These are phyloP conservation scores for Scytalopus superciliaris DNA, from an alignment of 2,113 vertebrate species.

Conservation along the genomic window DNA sequence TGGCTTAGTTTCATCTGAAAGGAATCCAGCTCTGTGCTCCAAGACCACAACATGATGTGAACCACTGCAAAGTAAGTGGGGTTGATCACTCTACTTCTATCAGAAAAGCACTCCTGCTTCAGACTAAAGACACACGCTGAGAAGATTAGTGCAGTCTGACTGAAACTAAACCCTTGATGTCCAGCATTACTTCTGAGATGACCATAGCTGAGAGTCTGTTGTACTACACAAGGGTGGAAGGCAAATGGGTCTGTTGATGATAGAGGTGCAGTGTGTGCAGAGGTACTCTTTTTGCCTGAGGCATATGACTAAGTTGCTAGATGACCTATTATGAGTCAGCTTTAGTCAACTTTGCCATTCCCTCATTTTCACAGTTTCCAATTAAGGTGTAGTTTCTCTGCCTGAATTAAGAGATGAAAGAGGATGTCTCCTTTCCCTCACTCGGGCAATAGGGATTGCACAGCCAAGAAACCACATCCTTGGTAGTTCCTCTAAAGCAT, in stretches of 20 bases:
- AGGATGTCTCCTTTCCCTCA: constrained; percentile 15
- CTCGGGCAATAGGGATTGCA: neutral
- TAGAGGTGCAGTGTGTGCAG: neutral
- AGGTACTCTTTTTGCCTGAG: neutral
- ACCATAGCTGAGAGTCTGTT: neutral
- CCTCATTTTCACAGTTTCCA: constrained; percentile 51
- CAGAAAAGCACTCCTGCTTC: neutral
- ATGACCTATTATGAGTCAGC: constrained; percentile 14
- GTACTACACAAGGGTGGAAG: neutral
- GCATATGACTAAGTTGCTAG: constrained; percentile 9
- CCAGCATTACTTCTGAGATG: neutral
- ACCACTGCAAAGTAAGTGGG: neutral
- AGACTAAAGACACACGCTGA: neutral
- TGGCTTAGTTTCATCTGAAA: constrained; percentile 45
- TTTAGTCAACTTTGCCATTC: constrained; percentile 15
- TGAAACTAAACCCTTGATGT: neutral
- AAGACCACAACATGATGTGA: neutral
- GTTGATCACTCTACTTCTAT: neutral
- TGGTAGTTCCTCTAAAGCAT: neutral
- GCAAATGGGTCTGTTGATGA: neutral
- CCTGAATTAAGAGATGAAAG: constrained; percentile 45
- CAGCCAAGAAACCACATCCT: neutral
- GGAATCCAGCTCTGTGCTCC: constrained; percentile 25
- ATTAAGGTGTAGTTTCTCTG: constrained; percentile 49
- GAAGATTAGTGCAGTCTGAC: neutral